phyloP scores from a whole-genome alignment of 2,888 invertebrate species.

The Drosophila mercatorum region DNA sequence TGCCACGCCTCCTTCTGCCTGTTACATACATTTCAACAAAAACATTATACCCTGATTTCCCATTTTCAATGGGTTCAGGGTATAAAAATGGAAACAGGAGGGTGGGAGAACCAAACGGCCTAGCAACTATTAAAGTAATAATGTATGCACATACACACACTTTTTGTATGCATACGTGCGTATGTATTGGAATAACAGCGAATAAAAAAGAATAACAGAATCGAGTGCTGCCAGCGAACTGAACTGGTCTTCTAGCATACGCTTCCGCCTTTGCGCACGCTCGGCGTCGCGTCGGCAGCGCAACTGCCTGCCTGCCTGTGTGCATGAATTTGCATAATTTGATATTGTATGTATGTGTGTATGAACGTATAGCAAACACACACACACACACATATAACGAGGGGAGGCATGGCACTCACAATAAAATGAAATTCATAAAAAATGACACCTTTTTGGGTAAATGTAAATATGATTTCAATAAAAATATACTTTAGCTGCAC shows the following conservation, averaged over 20 bases:
- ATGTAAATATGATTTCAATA: slow-evolving; percentile 42
- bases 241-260: slow-evolving; percentile 55
- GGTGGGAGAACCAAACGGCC: slow-evolving; percentile 20
- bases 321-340: slow-evolving; percentile 76
- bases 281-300: slow-evolving; percentile 39
- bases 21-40: too few species aligned
- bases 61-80: too few species aligned
- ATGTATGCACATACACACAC: slow-evolving; percentile 9
- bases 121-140: slow-evolving; percentile 46
- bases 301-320: slow-evolving; percentile 33
- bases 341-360: slow-evolving; percentile 16
- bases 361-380: not conserved
- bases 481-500: slow-evolving; percentile 34
- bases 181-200: slow-evolving; percentile 33
- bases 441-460: slow-evolving; percentile 53
- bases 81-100: slow-evolving; percentile 11
- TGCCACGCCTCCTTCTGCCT: too few species aligned
- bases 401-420: slow-evolving; percentile 50
- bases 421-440: slow-evolving; percentile 32
- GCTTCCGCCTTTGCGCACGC: slow-evolving; percentile 64
- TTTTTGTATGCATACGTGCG: not conserved
- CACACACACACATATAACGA: not conserved
- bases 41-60: too few species aligned
- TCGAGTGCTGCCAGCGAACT: slow-evolving; percentile 25
- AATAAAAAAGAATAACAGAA: slow-evolving; percentile 47